Percentiles rank a stretch among this genome's conserved stretches.
Evolutionary conservation across 2,113 vertebrate genomes (phyloP).

Genomic region (Lipotes vexillifer): DNA sequence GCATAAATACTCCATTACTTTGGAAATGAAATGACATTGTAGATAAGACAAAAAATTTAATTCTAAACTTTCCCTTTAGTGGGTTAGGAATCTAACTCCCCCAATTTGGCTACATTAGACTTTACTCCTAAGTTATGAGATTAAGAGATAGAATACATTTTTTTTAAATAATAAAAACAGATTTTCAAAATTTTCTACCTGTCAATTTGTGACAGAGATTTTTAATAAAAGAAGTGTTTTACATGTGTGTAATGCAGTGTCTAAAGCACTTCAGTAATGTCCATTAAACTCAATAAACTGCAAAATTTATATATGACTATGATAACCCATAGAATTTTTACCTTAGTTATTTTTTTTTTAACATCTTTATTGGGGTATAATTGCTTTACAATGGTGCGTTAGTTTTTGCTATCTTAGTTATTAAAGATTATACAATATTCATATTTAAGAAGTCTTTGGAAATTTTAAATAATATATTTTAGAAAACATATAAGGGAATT

Average conservation of each 20-base stretch:
- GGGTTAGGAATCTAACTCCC: neutral
- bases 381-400: too few species aligned
- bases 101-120: neutral
- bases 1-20: neutral
- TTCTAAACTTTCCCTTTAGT: neutral
- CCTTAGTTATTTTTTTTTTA: neutral
- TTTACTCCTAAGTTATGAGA: neutral
- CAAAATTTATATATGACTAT: neutral
- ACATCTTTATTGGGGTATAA: too few species aligned
- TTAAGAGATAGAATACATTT: neutral
- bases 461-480: slow-evolving; percentile 9
- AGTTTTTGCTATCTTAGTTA: neutral
- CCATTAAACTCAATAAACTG: neutral
- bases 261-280: neutral
- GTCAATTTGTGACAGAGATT: neutral
- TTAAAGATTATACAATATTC: neutral
- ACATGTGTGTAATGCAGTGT: neutral
- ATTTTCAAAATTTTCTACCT: neutral
- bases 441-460: neutral
- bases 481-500: neutral
- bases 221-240: neutral
- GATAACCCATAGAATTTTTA: neutral
- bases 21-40: slow-evolving; percentile 2
- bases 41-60: neutral
- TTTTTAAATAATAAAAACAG: neutral